A percentile compares a stretch with the other conserved stretches of the same genome.
Conservation (phyloP, 1,140 invertebrate species). For the Cepaea nemoralis region DNA sequence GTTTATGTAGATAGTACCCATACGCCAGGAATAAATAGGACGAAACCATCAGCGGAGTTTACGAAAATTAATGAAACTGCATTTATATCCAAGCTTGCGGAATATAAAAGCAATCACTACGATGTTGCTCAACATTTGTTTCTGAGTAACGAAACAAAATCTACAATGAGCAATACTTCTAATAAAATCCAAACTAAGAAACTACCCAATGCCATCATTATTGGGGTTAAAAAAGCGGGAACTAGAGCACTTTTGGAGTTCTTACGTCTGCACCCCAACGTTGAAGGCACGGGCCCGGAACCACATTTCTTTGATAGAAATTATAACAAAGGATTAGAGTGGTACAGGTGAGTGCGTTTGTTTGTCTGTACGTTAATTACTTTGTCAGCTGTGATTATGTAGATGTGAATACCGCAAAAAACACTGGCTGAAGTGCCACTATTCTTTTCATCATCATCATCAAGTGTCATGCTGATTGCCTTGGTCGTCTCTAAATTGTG, state of each 20-base stretch:
- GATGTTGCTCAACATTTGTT: not conserved
- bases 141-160: not conserved
- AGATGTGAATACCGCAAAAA: too few species aligned
- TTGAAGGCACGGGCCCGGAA: slow-evolving; percentile 68
- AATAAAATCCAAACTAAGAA: not conserved
- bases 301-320: slow-evolving; percentile 74
- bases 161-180: not conserved
- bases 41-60: not conserved
- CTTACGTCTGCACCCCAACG: slow-evolving; percentile 71
- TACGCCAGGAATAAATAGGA: not conserved
- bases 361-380: slow-evolving; percentile 11
- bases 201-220: slow-evolving; percentile 70
- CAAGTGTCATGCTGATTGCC: too few species aligned
- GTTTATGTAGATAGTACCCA: not conserved
- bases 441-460: too few species aligned
- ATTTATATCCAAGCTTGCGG: not conserved
- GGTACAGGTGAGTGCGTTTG: slow-evolving; percentile 70
- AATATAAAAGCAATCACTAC: not conserved
- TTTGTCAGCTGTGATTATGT: too few species aligned
- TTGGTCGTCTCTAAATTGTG: too few species aligned
- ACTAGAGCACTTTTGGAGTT: slow-evolving; percentile 73
- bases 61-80: not conserved
- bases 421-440: too few species aligned
- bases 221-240: slow-evolving; percentile 74
- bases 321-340: slow-evolving; percentile 73